These are phyloP conservation scores for Parapsyche elsis DNA, from an alignment of 1,140 invertebrate genomes.

Conservation along the genomic window DNA sequence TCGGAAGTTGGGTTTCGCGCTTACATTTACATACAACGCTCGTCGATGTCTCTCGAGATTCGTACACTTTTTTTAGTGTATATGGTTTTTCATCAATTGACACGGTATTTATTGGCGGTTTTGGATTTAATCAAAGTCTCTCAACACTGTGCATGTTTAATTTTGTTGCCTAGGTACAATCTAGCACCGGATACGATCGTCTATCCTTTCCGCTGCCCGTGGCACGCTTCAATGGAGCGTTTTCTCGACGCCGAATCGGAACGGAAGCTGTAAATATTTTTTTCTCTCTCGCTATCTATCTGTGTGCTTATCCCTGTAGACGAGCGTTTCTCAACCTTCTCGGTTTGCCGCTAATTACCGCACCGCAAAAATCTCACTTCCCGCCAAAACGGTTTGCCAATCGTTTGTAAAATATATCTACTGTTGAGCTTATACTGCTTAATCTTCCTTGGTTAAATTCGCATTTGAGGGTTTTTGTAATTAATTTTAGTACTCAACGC, in stretches of 20 bases:
- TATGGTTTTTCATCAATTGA: too few relatives aligned
- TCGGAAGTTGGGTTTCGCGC: not conserved
- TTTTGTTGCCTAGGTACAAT: not conserved
- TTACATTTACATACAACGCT: too few relatives aligned
- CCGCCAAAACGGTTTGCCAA: constrained; percentile 11
- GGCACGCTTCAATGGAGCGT: constrained; percentile 43
- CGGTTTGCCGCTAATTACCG: constrained; percentile 26
- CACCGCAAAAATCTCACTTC: constrained; percentile 14
- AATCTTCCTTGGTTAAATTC: too few relatives aligned
- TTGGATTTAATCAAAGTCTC: too few relatives aligned
- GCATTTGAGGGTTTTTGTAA: too few relatives aligned
- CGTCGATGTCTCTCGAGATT: too few relatives aligned
- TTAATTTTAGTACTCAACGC: too few relatives aligned
- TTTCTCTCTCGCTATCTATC: not conserved
- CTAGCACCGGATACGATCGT: constrained; percentile 5
- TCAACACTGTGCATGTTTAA: too few relatives aligned
- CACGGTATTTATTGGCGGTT: too few relatives aligned
- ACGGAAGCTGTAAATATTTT: constrained; percentile 41
- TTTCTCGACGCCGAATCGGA: constrained; percentile 30
- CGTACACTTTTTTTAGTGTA: too few relatives aligned
- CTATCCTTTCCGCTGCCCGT: constrained; percentile 14
- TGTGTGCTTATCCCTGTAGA: not conserved
- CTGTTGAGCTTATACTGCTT: too few relatives aligned
- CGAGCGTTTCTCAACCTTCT: constrained; percentile 20
- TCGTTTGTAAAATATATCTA: too few relatives aligned